A percentile compares a stretch with the other conserved stretches of the same genome.
Evolutionary conservation across 2,888 invertebrate species (phyloP).

Genomic region (Euplagia quadripunctaria): DNA sequence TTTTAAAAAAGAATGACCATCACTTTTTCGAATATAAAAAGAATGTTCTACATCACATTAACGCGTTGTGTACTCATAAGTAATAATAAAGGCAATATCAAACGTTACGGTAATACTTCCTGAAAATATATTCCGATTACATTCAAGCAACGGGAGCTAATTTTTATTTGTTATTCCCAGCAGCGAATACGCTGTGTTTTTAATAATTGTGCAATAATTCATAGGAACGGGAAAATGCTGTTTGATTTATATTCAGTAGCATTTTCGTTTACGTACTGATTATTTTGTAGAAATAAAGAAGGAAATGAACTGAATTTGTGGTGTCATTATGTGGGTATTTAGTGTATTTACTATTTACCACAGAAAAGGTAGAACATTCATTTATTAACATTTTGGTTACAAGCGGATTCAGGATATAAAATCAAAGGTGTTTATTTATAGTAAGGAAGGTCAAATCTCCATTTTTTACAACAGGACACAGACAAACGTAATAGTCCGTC

Average conservation of each 20-base stretch:
- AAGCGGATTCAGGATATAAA: background rate
- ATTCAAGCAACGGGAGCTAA: slow-evolving; percentile 36
- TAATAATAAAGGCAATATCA: slow-evolving; percentile 35
- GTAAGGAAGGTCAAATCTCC: background rate
- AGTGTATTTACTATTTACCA: slow-evolving; percentile 8
- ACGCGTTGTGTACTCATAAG: slow-evolving; percentile 30
- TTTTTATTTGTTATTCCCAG: slow-evolving; percentile 39
- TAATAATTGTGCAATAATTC: slow-evolving; percentile 52
- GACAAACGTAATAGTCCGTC: background rate
- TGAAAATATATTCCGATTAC: slow-evolving; percentile 37
- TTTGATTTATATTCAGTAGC: slow-evolving; percentile 43
- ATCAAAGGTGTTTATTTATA: background rate
- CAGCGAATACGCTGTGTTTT: slow-evolving; percentile 37
- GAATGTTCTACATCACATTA: slow-evolving; percentile 29
- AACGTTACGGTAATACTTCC: slow-evolving; percentile 24
- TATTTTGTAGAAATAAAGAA: slow-evolving; percentile 20
- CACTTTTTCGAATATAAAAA: slow-evolving; percentile 5
- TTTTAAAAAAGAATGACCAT: background rate
- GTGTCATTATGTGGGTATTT: slow-evolving; percentile 24
- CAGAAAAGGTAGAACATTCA: slow-evolving; percentile 13
- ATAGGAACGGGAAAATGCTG: slow-evolving; percentile 29
- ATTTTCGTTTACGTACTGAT: slow-evolving; percentile 27
- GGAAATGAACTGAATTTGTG: slow-evolving; percentile 29
- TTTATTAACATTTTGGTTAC: slow-evolving; percentile 20
- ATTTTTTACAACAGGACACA: background rate